These are phyloP conservation scores for Calonectris borealis DNA, from an alignment of 2,113 vertebrate genomes.

Conservation along the genomic window DNA sequence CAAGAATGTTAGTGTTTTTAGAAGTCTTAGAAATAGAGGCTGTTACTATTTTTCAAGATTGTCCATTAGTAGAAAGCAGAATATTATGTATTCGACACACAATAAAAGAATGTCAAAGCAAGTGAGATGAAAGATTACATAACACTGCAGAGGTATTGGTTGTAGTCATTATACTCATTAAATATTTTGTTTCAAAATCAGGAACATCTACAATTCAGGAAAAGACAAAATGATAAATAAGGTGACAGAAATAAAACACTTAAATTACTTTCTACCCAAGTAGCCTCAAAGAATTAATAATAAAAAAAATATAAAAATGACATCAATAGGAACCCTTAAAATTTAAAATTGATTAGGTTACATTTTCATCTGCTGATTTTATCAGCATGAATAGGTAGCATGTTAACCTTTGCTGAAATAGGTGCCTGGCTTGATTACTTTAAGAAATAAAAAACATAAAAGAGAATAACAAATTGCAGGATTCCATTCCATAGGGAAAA, in stretches of 20 bases:
- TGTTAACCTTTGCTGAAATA: neutral
- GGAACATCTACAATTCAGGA: neutral
- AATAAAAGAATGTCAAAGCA: neutral
- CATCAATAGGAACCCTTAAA: neutral
- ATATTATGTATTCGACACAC: neutral
- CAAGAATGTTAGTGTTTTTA: neutral
- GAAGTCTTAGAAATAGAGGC: neutral
- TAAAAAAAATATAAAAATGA: neutral
- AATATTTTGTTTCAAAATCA: neutral
- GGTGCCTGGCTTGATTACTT: neutral
- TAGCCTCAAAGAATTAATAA: neutral
- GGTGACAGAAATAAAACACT: neutral
- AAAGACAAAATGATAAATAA: neutral
- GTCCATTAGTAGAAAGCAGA: neutral
- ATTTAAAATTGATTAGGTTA: neutral
- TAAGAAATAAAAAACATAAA: neutral
- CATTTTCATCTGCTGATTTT: neutral
- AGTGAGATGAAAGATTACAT: neutral
- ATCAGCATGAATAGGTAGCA: neutral
- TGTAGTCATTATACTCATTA: neutral
- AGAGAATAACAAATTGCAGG: neutral
- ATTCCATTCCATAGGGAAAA: neutral
- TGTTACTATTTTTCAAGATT: neutral
- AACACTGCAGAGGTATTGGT: neutral
- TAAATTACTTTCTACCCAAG: neutral